Evolutionary conservation across 2,797 vertebrate species (phyloP).

Genomic region (Enteromius treurensis): DNA sequence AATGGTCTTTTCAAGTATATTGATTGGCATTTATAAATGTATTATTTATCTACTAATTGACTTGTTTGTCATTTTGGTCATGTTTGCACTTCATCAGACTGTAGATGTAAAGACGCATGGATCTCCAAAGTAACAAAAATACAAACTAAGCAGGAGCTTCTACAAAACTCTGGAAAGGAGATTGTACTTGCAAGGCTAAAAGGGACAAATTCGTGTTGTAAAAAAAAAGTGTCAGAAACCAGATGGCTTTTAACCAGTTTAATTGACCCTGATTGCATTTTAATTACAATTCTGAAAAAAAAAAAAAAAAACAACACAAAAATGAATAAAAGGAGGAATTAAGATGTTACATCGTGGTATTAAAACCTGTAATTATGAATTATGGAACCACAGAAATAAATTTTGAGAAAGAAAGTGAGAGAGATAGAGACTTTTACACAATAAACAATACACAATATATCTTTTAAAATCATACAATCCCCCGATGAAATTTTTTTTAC

Average conservation of each 20-base stretch:
- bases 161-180: neutral
- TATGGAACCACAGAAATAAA: constrained; percentile 72
- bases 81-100: neutral
- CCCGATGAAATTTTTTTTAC: constrained; percentile 65
- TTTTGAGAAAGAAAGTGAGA: constrained; percentile 64
- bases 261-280: constrained; percentile 87
- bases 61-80: neutral
- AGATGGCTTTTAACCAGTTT: constrained; percentile 80
- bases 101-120: neutral
- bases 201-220: neutral
- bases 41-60: no score
- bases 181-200: neutral
- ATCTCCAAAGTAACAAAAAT: neutral
- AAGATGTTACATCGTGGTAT: constrained; percentile 82
- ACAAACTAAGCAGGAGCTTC: neutral
- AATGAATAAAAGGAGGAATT: constrained; percentile 75
- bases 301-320: constrained; percentile 59
- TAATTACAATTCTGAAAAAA: constrained; percentile 81
- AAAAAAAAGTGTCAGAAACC: constrained; percentile 47
- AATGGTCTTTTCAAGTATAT: neutral
- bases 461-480: constrained; percentile 73
- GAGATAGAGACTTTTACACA: constrained; percentile 73
- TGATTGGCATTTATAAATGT: neutral
- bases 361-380: constrained; percentile 77
- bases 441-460: constrained; percentile 75